Base-by-base conservation (phyloP, 2,113 vertebrate species). In the Lepus americanus region DNA sequence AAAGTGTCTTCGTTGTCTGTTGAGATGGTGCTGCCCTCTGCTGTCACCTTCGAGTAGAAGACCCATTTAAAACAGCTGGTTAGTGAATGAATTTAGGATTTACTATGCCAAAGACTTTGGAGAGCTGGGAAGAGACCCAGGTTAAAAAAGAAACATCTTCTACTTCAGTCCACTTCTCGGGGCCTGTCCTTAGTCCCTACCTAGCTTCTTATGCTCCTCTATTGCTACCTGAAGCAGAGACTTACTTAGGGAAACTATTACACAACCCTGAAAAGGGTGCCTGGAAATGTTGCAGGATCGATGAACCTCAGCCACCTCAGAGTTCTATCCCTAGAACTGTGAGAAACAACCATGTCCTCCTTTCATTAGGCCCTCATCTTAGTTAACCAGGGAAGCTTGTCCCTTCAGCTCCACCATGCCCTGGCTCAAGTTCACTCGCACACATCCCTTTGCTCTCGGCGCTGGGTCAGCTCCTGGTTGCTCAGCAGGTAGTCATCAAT, bases 401-500 rank as follows among this genome's bases (percentile, higher is more conserved):
- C 80, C 76, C 23, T 86, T 79, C 61, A 81, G 91, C 78, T 91
- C 44, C 73, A 49, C 55, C 55, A 63, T 0, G 0, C 27, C 80
- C 23, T 55, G 55, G 31, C 78, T 95, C 97, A 98, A 98, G 61
- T 72, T 99, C 98, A 99, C 70, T 99, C 99, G 93, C 99, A 99
- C 61, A 98, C 81, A 69, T 99, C 98, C 92, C 97, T 98, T 81
- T 98, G 98, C 76, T 98, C 97, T 39, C 89, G 98, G 87, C 98
- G 98, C 92, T 96, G 97, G 0, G 98, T 98, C 1, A 98, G 95
- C 92, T 99, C 99, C 9, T 98, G 98, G 93, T 98, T 98, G 8
- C 98, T 98, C 97, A 99, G 98, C 96, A 99, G 96, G 98, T 99
- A 99, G 49, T 98, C 98, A 87, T 99, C 99, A 0, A 99, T 98